Evolutionary conservation across 2,888 invertebrate species (phyloP), one percentile per base, ranked within the genome.

Genomic region (Caenorhabditis sp.): DNA sequence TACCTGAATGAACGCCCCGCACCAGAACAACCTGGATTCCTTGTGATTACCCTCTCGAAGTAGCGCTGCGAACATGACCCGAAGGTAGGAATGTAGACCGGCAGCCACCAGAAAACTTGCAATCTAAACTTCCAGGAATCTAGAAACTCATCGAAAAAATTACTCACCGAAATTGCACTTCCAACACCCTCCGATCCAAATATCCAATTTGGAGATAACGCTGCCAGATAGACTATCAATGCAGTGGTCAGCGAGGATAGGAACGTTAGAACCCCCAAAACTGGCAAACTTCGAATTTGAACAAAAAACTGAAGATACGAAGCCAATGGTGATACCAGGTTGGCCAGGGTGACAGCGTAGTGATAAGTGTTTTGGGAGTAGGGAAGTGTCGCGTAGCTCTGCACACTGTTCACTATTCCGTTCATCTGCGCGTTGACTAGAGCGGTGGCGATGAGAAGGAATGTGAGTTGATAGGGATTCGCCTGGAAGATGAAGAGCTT

Each of bases 361-460:
- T 96, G 96, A 93, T 96, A 96, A 0, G 95, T 94, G 60, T 82
- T 40, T 88, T 90, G 67, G 5, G 96, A 96, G 92, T 96, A 96
- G 15, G 96, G 95, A 90, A 95, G 93, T 90, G 95, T 95, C 64
- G 96, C 95, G 92, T 95, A 96, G 58, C 95, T 94, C 92, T 96
- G 95, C 85, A 96, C 94, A 80, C 95, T 95, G 22, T 95, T 95
- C 85, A 96, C 93, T 87, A 95, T 94, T 62, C 96, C 96, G 92
- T 96, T 96, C 89, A 94, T 94, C 53, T 95, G 93, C 82, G 95
- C 94, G 90, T 95, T 95, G 60, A 95, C 93, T 85, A 92, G 91
- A 0, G 92, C 92, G 32, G 92, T 93, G 3, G 93, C 80, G 0
- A 89, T 40, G 8, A 93, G 88, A n/a, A 93, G 89, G 28, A 90